Evolutionary conservation across 2,888 invertebrate species (phyloP).

Genomic region (Rhamnusium bicolor): DNA sequence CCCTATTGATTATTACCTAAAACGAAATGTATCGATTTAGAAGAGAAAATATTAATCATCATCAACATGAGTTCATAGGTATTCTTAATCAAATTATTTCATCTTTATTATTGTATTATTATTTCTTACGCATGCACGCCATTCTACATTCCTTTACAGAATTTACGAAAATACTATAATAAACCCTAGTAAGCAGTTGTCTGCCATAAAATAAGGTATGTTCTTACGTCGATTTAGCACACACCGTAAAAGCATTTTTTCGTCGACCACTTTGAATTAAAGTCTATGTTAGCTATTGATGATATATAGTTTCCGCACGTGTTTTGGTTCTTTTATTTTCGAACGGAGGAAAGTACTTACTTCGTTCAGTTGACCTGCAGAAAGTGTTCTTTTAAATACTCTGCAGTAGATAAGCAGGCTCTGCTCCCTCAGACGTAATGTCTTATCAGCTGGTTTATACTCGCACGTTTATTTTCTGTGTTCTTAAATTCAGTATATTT

Average conservation of each 20-base stretch:
- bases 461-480: no score
- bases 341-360: background rate
- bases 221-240: conserved; percentile 6
- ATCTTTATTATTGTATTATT: no score
- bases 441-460: background rate
- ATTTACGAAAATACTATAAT: no score
- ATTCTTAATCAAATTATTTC: no score
- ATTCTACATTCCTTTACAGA: no score
- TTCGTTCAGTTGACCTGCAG: background rate
- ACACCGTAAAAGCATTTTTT: background rate
- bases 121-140: no score
- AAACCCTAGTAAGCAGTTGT: background rate
- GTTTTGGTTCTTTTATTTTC: conserved; percentile 2
- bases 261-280: conserved; percentile 1
- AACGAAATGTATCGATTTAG: no score
- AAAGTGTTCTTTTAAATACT: conserved; percentile 8
- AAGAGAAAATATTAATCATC: no score
- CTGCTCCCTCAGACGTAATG: background rate
- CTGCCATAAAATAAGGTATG: background rate
- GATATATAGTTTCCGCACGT: conserved; percentile 23
- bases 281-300: background rate
- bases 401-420: conserved; percentile 1
- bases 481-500: no score
- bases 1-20: no score
- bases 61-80: no score